Evolutionary conservation across 2,113 vertebrate genomes (phyloP).

Genomic region (Rhizomys pruinosus): DNA sequence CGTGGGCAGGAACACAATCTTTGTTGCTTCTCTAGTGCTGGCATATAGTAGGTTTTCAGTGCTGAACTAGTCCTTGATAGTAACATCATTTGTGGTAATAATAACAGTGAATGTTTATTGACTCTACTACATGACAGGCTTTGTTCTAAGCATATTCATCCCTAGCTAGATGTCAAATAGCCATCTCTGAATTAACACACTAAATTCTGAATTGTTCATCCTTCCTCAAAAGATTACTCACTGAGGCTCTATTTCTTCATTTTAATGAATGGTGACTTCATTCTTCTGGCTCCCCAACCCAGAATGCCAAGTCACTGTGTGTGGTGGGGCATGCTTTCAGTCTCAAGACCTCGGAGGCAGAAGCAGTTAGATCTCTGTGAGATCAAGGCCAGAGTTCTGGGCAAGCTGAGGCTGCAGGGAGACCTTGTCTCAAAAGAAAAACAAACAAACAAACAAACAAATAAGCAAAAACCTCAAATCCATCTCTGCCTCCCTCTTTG

Average conservation of each 20-base stretch:
- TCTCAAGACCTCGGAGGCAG: too few relatives aligned
- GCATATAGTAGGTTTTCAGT: background rate
- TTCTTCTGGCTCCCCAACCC: background rate
- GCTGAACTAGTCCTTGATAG: background rate
- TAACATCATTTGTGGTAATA: background rate
- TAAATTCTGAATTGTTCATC: background rate
- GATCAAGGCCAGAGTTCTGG: too few relatives aligned
- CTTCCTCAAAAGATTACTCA: background rate
- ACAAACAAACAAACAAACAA: too few relatives aligned
- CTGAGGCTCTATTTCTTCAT: background rate
- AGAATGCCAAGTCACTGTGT: too few relatives aligned
- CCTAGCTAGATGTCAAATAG: background rate
- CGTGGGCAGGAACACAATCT: background rate
- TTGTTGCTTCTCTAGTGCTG: background rate
- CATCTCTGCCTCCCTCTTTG: too few relatives aligned
- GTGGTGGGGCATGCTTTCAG: too few relatives aligned
- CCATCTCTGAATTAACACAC: background rate
- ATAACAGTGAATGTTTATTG: background rate
- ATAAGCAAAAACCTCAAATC: too few relatives aligned
- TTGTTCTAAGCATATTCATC: too few relatives aligned
- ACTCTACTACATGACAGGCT: background rate
- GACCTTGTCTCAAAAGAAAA: too few relatives aligned
- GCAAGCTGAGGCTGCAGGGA: too few relatives aligned
- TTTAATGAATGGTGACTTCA: background rate
- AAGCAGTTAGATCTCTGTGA: too few relatives aligned